Base-by-base conservation (phyloP, 2,888 invertebrate genomes). In the Drosophila bunnanda region DNA sequence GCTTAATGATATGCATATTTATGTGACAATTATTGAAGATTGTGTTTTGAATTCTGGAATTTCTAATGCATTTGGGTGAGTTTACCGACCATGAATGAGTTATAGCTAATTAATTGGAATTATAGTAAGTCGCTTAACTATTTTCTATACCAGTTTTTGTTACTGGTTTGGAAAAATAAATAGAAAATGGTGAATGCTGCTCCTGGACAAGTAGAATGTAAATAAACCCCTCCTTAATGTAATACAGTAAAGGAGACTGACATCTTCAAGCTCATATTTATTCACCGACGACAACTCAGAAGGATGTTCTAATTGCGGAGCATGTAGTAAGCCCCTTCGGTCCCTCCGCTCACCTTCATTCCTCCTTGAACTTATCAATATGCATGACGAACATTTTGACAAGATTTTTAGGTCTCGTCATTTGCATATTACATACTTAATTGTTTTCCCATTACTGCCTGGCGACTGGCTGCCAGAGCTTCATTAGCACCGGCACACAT, bases 371-470 rank as follows among this genome's bases (percentile, higher is more conserved):
- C 67, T 56, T 72, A 74, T 74, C 75, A 72, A 65, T 74, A 72
- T 72, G 71, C 71, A 74, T 72, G 71, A 74, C 75, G 65, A 72
- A 46, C 74, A 54, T 65, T 74, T 74, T 72, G 71, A 72, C 71
- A 72, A 74, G 71, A 65, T 74, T 72, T 72, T 72, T 70, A 60
- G 70, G 50, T 60, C 61, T 52, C 62, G 68, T 64, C 70, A 88
- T 82, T 82, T 82, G 56, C 87, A 82, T 86, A 62, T 86, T 78
- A 78, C 82, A 85, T 82, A 82, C 83, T 83, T 83, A 83, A 83
- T 83, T 83, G 83, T 88, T 82, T 88, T 75, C 77, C 39, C 80
- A 82, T 80, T 80, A 88, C 71, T 67, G 61, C 78, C 67, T 70
- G 59, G 38, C 46, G 48, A 39, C 32, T 54, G 62, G 12, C 68